Evolutionary conservation across 2,797 vertebrate species (phyloP), one percentile per base, ranked within the genome.

Genomic region (Gymnothorax javanicus): DNA sequence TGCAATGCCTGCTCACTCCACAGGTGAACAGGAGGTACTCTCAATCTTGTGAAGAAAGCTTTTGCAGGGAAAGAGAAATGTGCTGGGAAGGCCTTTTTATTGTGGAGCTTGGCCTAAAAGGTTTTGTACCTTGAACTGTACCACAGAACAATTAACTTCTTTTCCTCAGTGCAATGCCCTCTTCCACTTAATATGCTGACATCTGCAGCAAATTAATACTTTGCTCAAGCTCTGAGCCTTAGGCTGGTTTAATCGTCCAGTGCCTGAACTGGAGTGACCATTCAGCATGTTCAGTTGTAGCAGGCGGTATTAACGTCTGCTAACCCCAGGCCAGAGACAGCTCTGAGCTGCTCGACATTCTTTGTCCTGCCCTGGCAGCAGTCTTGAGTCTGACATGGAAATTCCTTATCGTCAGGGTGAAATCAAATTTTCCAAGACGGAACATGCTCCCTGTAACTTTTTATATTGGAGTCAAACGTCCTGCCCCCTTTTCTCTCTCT

Each of bases 321-420:
- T 50, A 64, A 67, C 59, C 57, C n/a, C 7, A 43, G 43, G 43
- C 67, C 83, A 23, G 27, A 25, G 50, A 58, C 54, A 17, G 79
- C 79, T 20, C 79, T 56, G 52, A 13, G 82, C 25, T 11, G 82
- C 7, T 59, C 2, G 54, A 85, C 84, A 88, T 89, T 90, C 87
- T 87, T 87, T 75, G 58, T 85, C 67, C 86, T 58, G 79, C 86
- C 59, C 81, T 88, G 89, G 88, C 87, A 84, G 64, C 62, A 27
- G 56, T 87, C 87, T 79, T 64, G 17, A 33, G 62, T 87, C 85
- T 20, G 89, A 89, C 87, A 69, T 83, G 88, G 90, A 92, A 87
- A 86, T 88, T 91, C 84, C 87, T 89, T 84, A 12, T 82, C 77
- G 54, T 64, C 73, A 79, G 25, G 62, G 62, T 82, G 86, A 81